Evolutionary conservation across 2,888 invertebrate genomes (phyloP).

Genomic region (Synanthedon tipuliformis): DNA sequence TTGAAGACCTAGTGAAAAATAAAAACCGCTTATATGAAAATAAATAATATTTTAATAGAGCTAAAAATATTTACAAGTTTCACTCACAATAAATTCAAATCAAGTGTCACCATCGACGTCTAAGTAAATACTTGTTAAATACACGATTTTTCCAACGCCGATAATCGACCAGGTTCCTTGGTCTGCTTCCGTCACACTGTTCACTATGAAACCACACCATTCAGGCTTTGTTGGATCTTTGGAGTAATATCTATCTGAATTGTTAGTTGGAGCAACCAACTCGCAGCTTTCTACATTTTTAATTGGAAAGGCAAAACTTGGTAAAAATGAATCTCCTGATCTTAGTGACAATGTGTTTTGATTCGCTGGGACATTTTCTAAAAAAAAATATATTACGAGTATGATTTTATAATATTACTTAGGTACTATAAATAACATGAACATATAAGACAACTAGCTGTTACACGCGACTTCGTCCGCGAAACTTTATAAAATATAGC

Average conservation of each 20-base stretch:
- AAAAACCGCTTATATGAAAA: too few relatives aligned
- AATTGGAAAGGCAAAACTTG: constrained; percentile 36
- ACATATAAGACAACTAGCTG: too few relatives aligned
- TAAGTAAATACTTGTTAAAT: constrained; percentile 20
- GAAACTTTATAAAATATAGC: too few relatives aligned
- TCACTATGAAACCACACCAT: constrained; percentile 32
- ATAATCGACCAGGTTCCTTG: constrained; percentile 39
- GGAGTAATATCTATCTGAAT: constrained; percentile 37
- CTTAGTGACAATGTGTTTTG: constrained; percentile 10
- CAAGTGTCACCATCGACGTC: constrained; percentile 6
- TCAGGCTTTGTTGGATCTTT: constrained; percentile 16
- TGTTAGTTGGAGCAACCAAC: constrained; percentile 26
- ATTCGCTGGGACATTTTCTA: constrained; percentile 27
- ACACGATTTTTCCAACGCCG: constrained; percentile 40
- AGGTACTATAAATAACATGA: too few relatives aligned
- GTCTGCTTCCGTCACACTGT: constrained; percentile 33
- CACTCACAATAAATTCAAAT: too few relatives aligned
- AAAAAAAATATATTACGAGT: too few relatives aligned
- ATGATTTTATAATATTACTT: too few relatives aligned
- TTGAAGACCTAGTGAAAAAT: too few relatives aligned
- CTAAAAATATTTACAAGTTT: too few relatives aligned
- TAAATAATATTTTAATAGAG: too few relatives aligned
- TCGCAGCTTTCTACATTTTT: constrained; percentile 33
- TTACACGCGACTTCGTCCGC: too few relatives aligned
- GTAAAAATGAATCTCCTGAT: constrained; percentile 26